A percentile compares a stretch with the other conserved stretches of the same genome.
Conservation (phyloP, 2,113 vertebrate genomes). For the Gnathonemus echidnorhynchus region DNA sequence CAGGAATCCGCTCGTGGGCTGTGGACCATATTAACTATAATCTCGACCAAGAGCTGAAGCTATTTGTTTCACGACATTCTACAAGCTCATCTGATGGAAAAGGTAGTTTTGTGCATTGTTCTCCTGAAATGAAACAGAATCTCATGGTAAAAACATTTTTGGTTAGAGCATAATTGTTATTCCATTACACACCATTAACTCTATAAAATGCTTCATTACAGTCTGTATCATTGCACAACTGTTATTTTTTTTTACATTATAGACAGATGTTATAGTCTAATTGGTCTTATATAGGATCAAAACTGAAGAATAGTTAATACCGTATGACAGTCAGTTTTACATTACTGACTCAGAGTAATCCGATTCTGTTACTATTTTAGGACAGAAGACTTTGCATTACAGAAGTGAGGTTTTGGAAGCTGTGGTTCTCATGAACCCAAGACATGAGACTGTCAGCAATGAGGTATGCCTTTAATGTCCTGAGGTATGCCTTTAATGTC, state of each 20-base stretch:
- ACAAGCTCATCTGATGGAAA: constrained; percentile 86
- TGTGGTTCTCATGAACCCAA: constrained; percentile 91
- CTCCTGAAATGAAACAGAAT: not conserved
- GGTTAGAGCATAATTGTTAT: not conserved
- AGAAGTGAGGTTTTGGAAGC: constrained; percentile 90
- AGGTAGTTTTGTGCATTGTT: constrained; percentile 63
- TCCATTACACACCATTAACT: not conserved
- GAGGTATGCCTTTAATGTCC: constrained; percentile 61
- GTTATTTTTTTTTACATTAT: not conserved
- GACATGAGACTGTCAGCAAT: constrained; percentile 87
- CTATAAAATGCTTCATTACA: not conserved
- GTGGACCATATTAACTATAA: constrained; percentile 88
- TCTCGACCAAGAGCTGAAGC: constrained; percentile 92
- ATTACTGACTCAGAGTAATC: not conserved
- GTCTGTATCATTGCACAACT: not conserved
- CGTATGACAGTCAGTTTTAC: not conserved
- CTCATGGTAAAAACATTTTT: not conserved
- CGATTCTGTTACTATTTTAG: constrained; percentile 52
- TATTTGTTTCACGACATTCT: constrained; percentile 93
- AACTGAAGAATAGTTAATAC: not conserved
- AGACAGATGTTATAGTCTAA: not conserved
- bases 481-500: constrained; percentile 56
- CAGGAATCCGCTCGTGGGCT: constrained; percentile 96
- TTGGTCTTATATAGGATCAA: not conserved
- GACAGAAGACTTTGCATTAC: constrained; percentile 95